Percentiles rank a stretch among this genome's conserved stretches.
phyloP scores from a whole-genome alignment of 2,113 vertebrate species.

The Pyxicephalus adspersus region DNA sequence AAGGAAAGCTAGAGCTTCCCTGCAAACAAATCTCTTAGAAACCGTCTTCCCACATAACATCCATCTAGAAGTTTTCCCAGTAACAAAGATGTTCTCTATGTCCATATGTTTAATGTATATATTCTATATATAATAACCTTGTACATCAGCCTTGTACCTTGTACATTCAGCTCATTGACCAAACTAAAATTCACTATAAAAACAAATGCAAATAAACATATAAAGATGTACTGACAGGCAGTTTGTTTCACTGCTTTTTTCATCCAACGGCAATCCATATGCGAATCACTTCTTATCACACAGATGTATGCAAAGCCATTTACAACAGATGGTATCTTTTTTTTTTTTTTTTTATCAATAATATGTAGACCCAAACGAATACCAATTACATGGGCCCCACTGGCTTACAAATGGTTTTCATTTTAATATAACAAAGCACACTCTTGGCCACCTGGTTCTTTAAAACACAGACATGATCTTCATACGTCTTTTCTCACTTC shows the following conservation, averaged over 20 bases:
- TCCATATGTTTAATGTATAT: no score
- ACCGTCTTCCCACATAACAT: no score
- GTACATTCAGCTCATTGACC: no score
- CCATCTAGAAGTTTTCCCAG: no score
- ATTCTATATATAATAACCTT: no score
- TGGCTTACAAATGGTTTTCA: conserved; percentile 46
- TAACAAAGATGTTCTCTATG: no score
- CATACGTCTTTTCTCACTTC: conserved; percentile 14
- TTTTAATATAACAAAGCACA: conserved; percentile 54
- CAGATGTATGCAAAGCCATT: neutral
- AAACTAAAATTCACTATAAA: no score
- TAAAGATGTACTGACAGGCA: no score
- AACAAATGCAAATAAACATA: no score
- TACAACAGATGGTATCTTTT: neutral
- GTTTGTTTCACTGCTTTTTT: neutral
- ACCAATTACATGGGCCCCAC: conserved; percentile 54
- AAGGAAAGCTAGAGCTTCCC: no score
- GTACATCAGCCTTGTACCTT: no score
- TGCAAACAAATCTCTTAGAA: no score
- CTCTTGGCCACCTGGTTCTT: conserved; percentile 51
- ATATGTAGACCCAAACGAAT: accelerated
- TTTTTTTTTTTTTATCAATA: conserved; percentile 1
- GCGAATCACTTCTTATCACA: neutral
- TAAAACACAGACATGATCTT: neutral
- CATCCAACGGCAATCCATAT: neutral